These are phyloP conservation scores for Rhyacophila evoluta DNA, from an alignment of 2,888 invertebrate species.

Conservation along the genomic window DNA sequence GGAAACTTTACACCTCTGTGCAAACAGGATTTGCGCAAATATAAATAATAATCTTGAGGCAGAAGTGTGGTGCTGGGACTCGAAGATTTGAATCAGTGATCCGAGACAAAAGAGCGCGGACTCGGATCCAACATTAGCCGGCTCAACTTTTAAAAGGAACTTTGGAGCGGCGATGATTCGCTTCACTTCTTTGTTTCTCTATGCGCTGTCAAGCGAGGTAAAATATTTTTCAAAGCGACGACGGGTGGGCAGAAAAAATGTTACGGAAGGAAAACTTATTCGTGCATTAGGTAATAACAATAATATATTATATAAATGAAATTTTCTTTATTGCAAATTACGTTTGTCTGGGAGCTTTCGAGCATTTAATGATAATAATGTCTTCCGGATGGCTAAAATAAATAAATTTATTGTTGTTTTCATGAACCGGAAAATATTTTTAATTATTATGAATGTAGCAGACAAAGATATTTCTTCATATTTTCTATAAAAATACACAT, in stretches of 20 bases:
- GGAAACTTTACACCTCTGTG: not conserved
- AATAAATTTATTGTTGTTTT: not conserved
- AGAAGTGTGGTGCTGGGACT: not conserved
- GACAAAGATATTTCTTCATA: too few species aligned
- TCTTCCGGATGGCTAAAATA: not conserved
- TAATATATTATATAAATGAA: not conserved
- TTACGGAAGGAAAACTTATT: not conserved
- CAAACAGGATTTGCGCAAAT: not conserved
- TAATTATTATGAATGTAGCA: too few species aligned
- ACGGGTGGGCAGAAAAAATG: slow-evolving; percentile 3
- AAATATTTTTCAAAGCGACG: slow-evolving; percentile 22
- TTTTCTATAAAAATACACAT: too few species aligned
- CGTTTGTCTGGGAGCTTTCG: not conserved
- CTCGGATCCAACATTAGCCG: not conserved
- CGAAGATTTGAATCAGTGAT: slow-evolving; percentile 19
- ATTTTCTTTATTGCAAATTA: not conserved
- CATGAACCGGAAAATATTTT: not conserved
- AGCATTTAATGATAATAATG: not conserved
- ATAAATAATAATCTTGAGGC: slow-evolving; percentile 8
- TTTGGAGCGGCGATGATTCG: not conserved
- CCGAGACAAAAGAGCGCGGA: not conserved
- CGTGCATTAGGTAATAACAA: not conserved
- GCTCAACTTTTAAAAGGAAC: not conserved
- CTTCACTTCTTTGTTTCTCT: not conserved
- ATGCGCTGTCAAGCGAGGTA: not conserved